phyloP scores from a whole-genome alignment of 1,140 invertebrate genomes.

The Archivesica marissinica region DNA sequence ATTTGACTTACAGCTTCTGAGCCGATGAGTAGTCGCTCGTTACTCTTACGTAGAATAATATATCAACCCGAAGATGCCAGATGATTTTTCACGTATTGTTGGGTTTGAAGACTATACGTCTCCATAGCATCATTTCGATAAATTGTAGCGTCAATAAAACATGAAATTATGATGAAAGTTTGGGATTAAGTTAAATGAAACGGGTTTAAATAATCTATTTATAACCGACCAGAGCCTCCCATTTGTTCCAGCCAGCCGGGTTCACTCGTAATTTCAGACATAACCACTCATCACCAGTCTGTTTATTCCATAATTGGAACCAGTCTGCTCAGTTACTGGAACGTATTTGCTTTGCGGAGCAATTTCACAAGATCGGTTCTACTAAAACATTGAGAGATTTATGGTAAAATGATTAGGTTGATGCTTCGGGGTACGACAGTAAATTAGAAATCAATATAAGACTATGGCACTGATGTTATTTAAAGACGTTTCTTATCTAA shows the following conservation, averaged over 20 bases:
- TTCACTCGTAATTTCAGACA: slow-evolving; percentile 42
- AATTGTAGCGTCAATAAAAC: slow-evolving; percentile 21
- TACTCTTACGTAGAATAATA: too few relatives aligned
- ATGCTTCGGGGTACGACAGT: slow-evolving; percentile 32
- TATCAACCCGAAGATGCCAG: too few relatives aligned
- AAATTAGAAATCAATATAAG: slow-evolving; percentile 55
- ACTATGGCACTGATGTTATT: slow-evolving; percentile 30
- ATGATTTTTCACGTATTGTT: slow-evolving; percentile 1
- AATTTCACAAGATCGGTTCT: slow-evolving; percentile 47
- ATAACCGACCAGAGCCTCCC: slow-evolving; percentile 28
- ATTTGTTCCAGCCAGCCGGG: slow-evolving; percentile 45
- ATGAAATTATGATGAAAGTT: slow-evolving; percentile 10
- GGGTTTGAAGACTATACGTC: not conserved
- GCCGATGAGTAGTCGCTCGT: too few relatives aligned
- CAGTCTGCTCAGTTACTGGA: slow-evolving; percentile 42
- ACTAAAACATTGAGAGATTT: slow-evolving; percentile 49
- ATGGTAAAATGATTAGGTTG: slow-evolving; percentile 60
- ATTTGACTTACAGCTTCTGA: too few relatives aligned
- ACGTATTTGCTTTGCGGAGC: slow-evolving; percentile 57
- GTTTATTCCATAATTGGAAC: slow-evolving; percentile 55
- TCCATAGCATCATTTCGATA: not conserved
- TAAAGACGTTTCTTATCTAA: slow-evolving; percentile 8
- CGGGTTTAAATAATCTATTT: slow-evolving; percentile 46
- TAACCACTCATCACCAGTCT: slow-evolving; percentile 9
- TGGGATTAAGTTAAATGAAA: slow-evolving; percentile 24